Evolutionary conservation across 2,797 vertebrate genomes (phyloP), one percentile per base, ranked within the genome.

Genomic region (Champsocephalus esox): DNA sequence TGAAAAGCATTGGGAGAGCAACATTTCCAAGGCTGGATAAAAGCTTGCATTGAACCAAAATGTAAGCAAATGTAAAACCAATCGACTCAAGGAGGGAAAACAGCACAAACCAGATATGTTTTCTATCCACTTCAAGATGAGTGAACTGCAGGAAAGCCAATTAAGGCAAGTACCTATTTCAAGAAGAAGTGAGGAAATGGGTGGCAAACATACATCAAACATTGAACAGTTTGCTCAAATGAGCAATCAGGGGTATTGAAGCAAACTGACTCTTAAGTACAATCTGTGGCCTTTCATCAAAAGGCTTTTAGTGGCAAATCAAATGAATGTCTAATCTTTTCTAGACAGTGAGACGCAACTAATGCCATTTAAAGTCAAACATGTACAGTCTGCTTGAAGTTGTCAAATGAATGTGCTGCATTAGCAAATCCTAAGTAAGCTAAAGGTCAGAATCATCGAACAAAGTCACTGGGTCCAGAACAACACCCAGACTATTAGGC

Each of bases 241-340:
- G 77, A 73, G 80, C 83, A 89, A 86, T 88, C 84, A 86, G 70
- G 43, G 41, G 44, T 77, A 82, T 82, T 83, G 85, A 89, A 83
- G 77, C 72, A 77, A 44, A 73, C 79, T 79, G 57, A 76, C 44
- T 63, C 54, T 68, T 59, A 71, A 81, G 68, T n/a, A 66, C 56
- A 75, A 80, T 80, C 71, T 16, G 65, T 34, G 45, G 34, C 49
- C 77, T 75, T 77, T 45, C 49, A 65, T 85, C 63, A 81, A 79
- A 78, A 9, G n/a, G 17, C 38, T 21, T 75, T 79, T 61, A 75
- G 14, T 32, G 69, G 28, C 68, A 41, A 65, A 69, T 79, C 48
- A 77, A 71, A 82, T 65, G 55, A 82, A 80, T 21, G 21, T 21
- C 21, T 21, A 55, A 75, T 74, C 66, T 61, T 66, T 63, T 62